Percentiles rank a stretch among this genome's conserved stretches.
Evolutionary conservation across 2,888 invertebrate genomes (phyloP).

Genomic region (Cephus rjabovi): DNA sequence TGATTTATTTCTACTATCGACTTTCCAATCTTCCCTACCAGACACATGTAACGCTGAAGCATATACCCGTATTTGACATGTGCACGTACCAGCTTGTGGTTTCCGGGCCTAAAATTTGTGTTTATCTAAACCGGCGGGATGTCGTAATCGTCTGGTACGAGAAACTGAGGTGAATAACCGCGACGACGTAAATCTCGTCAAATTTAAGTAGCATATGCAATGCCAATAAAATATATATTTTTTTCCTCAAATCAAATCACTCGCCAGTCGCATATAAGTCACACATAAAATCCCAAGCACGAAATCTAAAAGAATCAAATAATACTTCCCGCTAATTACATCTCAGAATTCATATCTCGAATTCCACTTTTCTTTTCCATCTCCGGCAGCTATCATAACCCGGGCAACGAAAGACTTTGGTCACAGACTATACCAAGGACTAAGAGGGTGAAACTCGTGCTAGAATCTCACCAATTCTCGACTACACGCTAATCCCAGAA

Average conservation of each 20-base stretch:
- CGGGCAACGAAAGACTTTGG: neutral
- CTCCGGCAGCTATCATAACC: too few relatives aligned
- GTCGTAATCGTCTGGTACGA: neutral
- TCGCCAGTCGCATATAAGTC: neutral
- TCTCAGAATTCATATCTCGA: neutral
- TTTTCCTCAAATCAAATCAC: neutral
- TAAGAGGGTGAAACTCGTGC: conserved; percentile 49
- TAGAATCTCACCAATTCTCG: conserved; percentile 56
- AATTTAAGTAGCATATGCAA: neutral
- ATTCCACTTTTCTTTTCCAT: too few relatives aligned
- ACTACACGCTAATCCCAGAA: conserved; percentile 44
- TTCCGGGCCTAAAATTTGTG: neutral
- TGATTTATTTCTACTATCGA: neutral
- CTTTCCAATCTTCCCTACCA: neutral
- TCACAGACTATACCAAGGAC: neutral
- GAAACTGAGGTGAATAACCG: neutral
- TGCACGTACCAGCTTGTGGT: neutral
- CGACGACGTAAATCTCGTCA: neutral
- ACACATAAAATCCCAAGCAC: neutral
- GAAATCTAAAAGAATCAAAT: neutral
- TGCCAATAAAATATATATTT: too few relatives aligned
- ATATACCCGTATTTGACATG: neutral
- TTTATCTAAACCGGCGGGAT: neutral
- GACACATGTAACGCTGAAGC: neutral
- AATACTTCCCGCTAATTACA: neutral